Percentiles rank a stretch among this genome's conserved stretches.
phyloP scores from a whole-genome alignment of 64 coral and sea anemone genomes.

The Catalaphyllia jardinei region DNA sequence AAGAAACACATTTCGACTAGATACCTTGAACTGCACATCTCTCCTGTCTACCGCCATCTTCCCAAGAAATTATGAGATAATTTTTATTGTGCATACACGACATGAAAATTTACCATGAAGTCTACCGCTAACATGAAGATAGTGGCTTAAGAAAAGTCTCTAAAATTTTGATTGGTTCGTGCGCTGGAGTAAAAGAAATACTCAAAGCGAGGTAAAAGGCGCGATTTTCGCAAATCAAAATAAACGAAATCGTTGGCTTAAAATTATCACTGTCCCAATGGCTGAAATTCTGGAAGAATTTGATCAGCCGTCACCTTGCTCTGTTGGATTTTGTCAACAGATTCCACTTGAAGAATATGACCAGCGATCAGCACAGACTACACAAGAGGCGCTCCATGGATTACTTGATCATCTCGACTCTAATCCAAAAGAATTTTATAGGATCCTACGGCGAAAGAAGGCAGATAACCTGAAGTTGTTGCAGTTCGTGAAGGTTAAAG shows the following conservation, averaged over 20 bases:
- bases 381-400: constrained; percentile 1
- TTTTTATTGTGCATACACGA: not conserved
- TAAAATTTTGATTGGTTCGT: constrained; percentile 27
- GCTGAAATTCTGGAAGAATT: constrained; percentile 26
- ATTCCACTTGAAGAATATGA: constrained; percentile 32
- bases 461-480: constrained; percentile 21
- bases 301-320: constrained; percentile 12
- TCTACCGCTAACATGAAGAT: not conserved
- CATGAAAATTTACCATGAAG: not conserved
- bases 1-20: not conserved
- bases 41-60: constrained; percentile 12
- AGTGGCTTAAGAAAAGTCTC: not conserved
- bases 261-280: not conserved
- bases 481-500: constrained; percentile 31
- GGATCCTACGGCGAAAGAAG: constrained; percentile 13
- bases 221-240: constrained; percentile 25
- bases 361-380: not conserved
- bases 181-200: not conserved
- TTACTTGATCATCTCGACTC: constrained; percentile 17
- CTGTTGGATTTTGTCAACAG: constrained; percentile 4
- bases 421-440: constrained; percentile 5
- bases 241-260: not conserved
- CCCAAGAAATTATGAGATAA: not conserved
- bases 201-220: not conserved
- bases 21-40: constrained; percentile 33